A percentile compares a stretch with the other conserved stretches of the same genome.
Conservation (phyloP, 2,113 vertebrate genomes). For the Pseudorectes ferrugineus region DNA sequence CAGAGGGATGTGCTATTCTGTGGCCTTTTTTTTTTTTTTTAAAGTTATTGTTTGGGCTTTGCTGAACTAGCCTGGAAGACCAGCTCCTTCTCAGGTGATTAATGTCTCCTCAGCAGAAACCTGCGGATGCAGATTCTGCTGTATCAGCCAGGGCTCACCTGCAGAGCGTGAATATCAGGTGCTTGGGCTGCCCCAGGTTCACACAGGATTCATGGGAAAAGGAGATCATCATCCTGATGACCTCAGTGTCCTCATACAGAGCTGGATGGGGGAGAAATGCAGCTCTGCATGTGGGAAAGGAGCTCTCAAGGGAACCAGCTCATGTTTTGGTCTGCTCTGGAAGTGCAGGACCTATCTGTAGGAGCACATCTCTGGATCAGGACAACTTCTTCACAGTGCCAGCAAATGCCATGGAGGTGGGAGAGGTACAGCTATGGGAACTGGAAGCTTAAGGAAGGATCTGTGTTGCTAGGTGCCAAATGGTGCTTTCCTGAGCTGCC, state of each 20-base stretch:
- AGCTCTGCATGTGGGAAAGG: conserved; percentile 37
- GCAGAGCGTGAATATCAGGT: conserved; percentile 44
- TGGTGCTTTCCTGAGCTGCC: neutral
- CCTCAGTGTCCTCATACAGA: neutral
- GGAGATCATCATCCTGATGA: conserved; percentile 27
- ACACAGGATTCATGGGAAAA: conserved; percentile 25
- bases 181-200: conserved; percentile 36
- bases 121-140: conserved; percentile 29
- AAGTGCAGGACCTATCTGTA: neutral
- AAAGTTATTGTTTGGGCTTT: neutral
- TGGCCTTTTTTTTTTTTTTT: neutral
- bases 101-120: conserved; percentile 38
- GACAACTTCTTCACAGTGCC: neutral
- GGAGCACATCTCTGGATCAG: conserved; percentile 4
- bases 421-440: neutral
- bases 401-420: neutral
- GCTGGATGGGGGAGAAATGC: conserved; percentile 32
- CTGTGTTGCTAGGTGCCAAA: neutral
- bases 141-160: conserved; percentile 39
- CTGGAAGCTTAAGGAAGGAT: neutral
- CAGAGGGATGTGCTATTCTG: neutral
- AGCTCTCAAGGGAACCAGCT: conserved; percentile 17
- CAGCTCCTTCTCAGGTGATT: conserved; percentile 29
- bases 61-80: neutral
- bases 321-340: neutral